Evolutionary conservation across 2,797 vertebrate genomes (phyloP), one percentile per base, ranked within the genome.

Genomic region (Otolemur crassicaudatus): DNA sequence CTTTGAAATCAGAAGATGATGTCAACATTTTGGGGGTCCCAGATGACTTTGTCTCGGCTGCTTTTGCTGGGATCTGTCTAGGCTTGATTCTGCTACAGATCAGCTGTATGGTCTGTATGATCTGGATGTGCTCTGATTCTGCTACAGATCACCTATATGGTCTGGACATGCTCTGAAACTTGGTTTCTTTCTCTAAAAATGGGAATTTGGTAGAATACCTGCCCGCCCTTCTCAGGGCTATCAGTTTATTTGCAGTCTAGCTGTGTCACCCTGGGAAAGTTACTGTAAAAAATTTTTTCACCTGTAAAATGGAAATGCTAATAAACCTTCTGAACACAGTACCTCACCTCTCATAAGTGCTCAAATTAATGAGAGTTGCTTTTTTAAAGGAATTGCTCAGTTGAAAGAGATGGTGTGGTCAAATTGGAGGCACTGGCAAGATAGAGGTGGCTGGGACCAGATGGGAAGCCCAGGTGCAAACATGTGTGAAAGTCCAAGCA

Each of bases 321-420:
- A 63, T 65, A 69, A 65, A 76, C 34, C 3, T 79, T 76, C 83
- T 72, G 77, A 63, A 49, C 70, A 79, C 7, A 65, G 43, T 63
- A 80, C 46, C 58, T 56, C 22, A 29, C 43, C 20, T 58, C 11
- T 89, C 43, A 40, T 67, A 81, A 86, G 37, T 20, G 11, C 34
- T 86, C 34, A 63, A 7, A n/a, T 40, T 86, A 70, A 53, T 6
- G 67, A 43, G 70, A 80, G 29, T 89, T 89, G 25, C 69, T 77
- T 82, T 65, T 86, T 88, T 94, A 76, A 95, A 96, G 29, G 37
- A 73, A 60, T 25, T 88, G 43, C 53, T 83, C 60, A 92, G 73
- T 56, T 77, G 27, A 83, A 92, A 92, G 81, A 91, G 34, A 69
- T 76, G 37, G 20, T 46, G 25, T 49, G 81, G 56, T 93, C 70